A percentile compares a stretch with the other conserved stretches of the same genome.
These are phyloP conservation scores for Heterotis niloticus DNA, from an alignment of 2,113 vertebrate genomes.

Conservation along the genomic window DNA sequence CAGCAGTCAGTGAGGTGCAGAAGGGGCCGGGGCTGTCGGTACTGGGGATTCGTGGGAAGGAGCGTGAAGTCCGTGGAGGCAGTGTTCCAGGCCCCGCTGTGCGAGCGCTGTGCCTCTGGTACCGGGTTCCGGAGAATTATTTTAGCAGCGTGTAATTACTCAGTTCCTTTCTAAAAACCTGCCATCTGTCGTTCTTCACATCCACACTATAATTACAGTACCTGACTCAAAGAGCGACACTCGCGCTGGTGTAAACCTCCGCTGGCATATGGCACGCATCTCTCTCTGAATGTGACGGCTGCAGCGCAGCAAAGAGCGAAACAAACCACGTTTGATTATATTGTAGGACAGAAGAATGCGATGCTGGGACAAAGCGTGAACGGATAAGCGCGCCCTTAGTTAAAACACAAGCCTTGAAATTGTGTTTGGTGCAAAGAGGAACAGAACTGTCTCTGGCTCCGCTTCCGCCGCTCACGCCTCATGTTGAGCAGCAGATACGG, in stretches of 20 bases:
- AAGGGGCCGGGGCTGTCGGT: not conserved
- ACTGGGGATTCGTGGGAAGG: not conserved
- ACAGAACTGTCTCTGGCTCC: not conserved
- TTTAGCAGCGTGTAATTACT: not conserved
- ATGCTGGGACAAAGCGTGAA: not conserved
- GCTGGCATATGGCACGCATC: not conserved
- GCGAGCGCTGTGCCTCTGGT: not conserved
- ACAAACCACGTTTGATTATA: not conserved
- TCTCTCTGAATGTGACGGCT: not conserved
- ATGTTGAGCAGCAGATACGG: not conserved
- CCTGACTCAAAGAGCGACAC: not conserved
- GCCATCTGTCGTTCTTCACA: constrained; percentile 8
- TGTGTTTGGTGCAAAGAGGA: not conserved
- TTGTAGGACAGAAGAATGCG: not conserved
- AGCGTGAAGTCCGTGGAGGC: not conserved
- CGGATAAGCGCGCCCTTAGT: not conserved
- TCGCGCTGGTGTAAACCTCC: not conserved
- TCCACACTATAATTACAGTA: not conserved
- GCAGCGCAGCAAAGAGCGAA: not conserved
- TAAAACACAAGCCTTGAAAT: not conserved
- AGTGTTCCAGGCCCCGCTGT: not conserved
- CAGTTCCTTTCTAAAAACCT: constrained; percentile 6
- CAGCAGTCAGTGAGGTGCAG: constrained; percentile 7
- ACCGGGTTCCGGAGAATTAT: constrained; percentile 2
- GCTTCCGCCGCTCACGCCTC: not conserved